Percentiles rank a stretch among this genome's conserved stretches.
Conservation (phyloP, 2,113 vertebrate genomes). For the Canis aureus region DNA sequence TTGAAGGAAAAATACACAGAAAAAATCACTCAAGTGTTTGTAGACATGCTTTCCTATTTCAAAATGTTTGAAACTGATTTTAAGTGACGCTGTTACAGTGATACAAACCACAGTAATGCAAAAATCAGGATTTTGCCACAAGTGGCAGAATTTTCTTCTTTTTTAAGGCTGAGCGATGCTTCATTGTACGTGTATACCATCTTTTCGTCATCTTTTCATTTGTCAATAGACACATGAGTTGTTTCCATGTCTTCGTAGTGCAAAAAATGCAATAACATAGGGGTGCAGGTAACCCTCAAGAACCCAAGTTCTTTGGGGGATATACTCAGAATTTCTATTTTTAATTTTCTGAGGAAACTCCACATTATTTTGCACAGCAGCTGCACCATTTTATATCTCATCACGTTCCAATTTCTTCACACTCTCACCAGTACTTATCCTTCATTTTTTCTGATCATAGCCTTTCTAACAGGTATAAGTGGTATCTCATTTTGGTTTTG, state of each 20-base stretch:
- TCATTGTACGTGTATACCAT: background rate
- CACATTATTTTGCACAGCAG: background rate
- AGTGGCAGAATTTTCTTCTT: background rate
- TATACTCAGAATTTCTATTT: background rate
- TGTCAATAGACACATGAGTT: background rate
- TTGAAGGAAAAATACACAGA: background rate
- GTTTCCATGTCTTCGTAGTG: background rate
- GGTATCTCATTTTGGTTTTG: background rate
- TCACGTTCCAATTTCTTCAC: background rate
- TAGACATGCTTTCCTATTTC: background rate
- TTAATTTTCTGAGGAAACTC: background rate
- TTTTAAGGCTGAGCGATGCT: background rate
- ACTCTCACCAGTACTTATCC: background rate
- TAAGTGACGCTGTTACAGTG: background rate
- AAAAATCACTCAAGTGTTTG: background rate
- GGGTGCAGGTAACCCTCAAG: background rate
- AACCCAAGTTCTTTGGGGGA: background rate
- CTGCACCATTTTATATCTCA: background rate
- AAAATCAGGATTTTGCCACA: background rate
- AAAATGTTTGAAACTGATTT: background rate
- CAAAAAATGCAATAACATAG: background rate
- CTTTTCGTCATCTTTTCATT: background rate
- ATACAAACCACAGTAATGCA: background rate
- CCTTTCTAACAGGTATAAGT: background rate
- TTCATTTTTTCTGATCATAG: background rate